A percentile compares a stretch with the other conserved stretches of the same genome.
Evolutionary conservation across 2,113 vertebrate genomes (phyloP).

Genomic region (Pygoscelis adeliae): DNA sequence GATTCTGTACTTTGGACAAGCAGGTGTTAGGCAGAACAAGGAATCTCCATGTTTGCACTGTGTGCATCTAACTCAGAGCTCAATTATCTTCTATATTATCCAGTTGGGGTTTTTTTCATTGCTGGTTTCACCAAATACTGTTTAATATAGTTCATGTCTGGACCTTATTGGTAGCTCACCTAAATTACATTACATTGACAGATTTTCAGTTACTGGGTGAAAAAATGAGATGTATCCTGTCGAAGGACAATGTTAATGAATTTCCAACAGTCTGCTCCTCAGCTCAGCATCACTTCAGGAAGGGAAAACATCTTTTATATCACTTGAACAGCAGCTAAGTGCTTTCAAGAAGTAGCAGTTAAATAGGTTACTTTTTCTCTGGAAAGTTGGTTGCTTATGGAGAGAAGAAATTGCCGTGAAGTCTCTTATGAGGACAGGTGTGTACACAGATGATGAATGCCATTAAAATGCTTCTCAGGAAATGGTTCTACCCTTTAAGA

Average conservation of each 20-base stretch:
- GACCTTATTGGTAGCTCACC: background rate
- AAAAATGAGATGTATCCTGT: background rate
- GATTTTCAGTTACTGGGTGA: background rate
- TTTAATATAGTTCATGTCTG: background rate
- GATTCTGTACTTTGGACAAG: background rate
- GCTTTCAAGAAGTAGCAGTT: background rate
- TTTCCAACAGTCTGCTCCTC: background rate
- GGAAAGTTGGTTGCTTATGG: background rate
- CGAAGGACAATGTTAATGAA: background rate
- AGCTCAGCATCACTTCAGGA: background rate
- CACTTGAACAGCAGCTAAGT: background rate
- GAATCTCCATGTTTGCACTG: background rate
- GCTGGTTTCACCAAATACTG: background rate
- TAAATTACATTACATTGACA: background rate
- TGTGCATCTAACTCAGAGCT: background rate
- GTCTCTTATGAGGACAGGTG: background rate
- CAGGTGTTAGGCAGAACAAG: background rate
- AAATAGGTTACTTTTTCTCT: background rate
- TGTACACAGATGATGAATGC: background rate
- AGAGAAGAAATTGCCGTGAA: background rate
- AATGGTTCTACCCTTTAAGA: background rate
- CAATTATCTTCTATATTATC: background rate
- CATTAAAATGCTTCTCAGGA: background rate
- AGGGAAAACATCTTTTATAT: background rate
- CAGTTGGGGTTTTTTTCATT: background rate